These are phyloP conservation scores for Xiphorhynchus erythropygius DNA, from an alignment of 2,797 vertebrate genomes.

Conservation along the genomic window DNA sequence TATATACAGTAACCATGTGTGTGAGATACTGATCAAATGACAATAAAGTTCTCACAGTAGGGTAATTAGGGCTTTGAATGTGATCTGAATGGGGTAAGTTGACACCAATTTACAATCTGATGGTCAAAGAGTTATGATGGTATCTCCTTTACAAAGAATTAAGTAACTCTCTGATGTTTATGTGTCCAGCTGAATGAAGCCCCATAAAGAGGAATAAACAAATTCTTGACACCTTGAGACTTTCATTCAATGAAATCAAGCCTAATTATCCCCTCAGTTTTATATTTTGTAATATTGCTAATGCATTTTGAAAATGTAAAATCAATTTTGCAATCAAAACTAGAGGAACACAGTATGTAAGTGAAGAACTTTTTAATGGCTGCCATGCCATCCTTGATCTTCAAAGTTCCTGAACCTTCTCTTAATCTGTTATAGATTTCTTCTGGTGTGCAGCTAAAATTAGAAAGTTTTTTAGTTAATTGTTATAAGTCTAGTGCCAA, in stretches of 20 bases:
- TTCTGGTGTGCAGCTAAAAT: background rate
- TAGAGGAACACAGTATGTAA: background rate
- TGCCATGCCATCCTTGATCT: background rate
- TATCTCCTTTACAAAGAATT: constrained; percentile 25
- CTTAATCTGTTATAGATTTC: background rate
- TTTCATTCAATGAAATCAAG: background rate
- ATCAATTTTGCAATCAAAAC: background rate
- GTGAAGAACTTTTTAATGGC: background rate
- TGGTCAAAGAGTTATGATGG: constrained; percentile 49
- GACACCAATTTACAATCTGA: constrained; percentile 34
- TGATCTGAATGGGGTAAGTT: constrained; percentile 2
- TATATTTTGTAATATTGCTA: background rate
- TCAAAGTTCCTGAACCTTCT: background rate
- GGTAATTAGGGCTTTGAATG: constrained; percentile 9
- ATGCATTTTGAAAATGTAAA: background rate
- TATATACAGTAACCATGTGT: background rate
- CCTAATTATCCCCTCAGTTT: background rate
- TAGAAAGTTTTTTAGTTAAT: background rate
- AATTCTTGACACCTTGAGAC: background rate
- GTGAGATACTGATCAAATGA: background rate
- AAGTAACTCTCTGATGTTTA: constrained; percentile 28
- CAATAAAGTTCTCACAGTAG: background rate
- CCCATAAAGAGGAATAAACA: constrained; percentile 1
- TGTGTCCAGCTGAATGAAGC: background rate
- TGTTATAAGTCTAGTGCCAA: background rate